A percentile compares a stretch with the other conserved stretches of the same genome.
Conservation (phyloP, 1,140 invertebrate genomes). For the Aphelinus certus region DNA sequence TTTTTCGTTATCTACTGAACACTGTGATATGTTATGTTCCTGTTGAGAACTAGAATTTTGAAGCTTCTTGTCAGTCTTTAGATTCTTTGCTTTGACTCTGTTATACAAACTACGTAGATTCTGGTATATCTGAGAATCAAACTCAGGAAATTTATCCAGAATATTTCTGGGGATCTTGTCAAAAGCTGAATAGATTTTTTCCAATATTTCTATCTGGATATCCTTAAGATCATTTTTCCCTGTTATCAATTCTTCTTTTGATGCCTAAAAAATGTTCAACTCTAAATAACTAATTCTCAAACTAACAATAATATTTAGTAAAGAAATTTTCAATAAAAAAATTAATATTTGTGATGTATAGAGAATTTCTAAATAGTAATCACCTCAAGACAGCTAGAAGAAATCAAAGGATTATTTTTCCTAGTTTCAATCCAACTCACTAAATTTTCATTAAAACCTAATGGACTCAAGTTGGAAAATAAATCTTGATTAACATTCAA, state of each 20-base stretch:
- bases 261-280: slow-evolving; percentile 45
- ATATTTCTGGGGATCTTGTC: slow-evolving; percentile 55
- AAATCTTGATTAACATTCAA: background rate
- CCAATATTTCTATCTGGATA: slow-evolving; percentile 56
- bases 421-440: slow-evolving; percentile 35
- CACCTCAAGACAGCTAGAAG: background rate
- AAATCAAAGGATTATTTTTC: slow-evolving; percentile 37
- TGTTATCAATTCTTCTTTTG: slow-evolving; percentile 47
- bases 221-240: slow-evolving; percentile 48
- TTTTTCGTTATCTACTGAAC: background rate
- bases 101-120: slow-evolving; percentile 54
- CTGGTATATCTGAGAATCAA: slow-evolving; percentile 49
- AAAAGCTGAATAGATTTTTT: slow-evolving; percentile 54
- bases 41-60: slow-evolving; percentile 15
- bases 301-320: background rate
- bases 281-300: background rate
- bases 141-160: slow-evolving; percentile 56
- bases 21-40: slow-evolving; percentile 1
- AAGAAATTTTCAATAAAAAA: background rate
- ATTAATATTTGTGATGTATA: slow-evolving; percentile 12
- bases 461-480: slow-evolving; percentile 31
- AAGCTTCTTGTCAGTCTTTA: slow-evolving; percentile 49
- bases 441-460: slow-evolving; percentile 40
- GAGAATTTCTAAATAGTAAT: slow-evolving; percentile 4
- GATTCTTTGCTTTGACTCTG: slow-evolving; percentile 58